phyloP scores from a whole-genome alignment of 2,888 invertebrate species.

The Isotomurus palustris region DNA sequence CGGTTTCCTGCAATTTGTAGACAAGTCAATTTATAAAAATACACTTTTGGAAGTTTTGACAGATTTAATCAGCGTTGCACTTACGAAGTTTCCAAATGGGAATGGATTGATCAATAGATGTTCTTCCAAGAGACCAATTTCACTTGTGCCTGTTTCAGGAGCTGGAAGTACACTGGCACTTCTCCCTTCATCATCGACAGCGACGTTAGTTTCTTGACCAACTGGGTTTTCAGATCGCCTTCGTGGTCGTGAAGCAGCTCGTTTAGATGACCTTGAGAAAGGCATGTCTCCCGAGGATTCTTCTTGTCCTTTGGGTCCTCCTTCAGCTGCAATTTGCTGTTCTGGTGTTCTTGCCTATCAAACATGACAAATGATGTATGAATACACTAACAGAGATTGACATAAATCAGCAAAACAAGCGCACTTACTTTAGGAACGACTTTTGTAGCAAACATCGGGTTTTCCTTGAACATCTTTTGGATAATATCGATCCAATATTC shows the following conservation, averaged over 20 bases:
- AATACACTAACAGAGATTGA: too few species aligned
- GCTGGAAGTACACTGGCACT: conserved; percentile 13
- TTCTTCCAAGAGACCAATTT: conserved; percentile 38
- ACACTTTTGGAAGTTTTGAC: background rate
- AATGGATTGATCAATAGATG: conserved; percentile 35
- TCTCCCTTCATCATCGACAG: conserved; percentile 36
- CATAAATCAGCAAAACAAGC: too few species aligned
- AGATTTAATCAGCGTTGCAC: conserved; percentile 1
- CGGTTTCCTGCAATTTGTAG: conserved; percentile 28
- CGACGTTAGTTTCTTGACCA: conserved; percentile 33
- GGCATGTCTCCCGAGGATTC: conserved; percentile 33
- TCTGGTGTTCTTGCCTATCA: too few species aligned
- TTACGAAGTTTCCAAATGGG: conserved; percentile 39
- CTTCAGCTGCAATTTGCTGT: background rate
- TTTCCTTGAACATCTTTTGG: conserved; percentile 33
- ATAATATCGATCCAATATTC: conserved; percentile 35
- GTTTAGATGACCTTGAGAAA: conserved; percentile 33
- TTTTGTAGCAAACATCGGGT: conserved; percentile 34
- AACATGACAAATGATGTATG: too few species aligned
- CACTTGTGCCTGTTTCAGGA: conserved; percentile 8
- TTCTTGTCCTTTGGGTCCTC: conserved; percentile 1
- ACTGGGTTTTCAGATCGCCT: conserved; percentile 33
- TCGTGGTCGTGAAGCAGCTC: conserved; percentile 39
- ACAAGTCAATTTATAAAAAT: background rate
- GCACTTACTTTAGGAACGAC: conserved; percentile 38